Conservation (phyloP, 2,888 invertebrate genomes). For the Ochropleura leucogaster region DNA sequence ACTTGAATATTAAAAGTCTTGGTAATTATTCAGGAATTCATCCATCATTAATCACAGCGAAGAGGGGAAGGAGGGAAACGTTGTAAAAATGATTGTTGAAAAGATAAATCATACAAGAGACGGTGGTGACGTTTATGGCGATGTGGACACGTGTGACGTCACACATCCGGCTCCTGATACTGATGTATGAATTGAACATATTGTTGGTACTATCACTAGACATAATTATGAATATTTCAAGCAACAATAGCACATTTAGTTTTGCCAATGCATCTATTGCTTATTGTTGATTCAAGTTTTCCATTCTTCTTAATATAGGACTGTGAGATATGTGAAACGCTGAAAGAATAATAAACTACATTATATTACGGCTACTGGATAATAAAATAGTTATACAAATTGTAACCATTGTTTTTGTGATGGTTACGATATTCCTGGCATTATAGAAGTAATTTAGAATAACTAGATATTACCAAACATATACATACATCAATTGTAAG, state of each 20-base stretch:
- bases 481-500: not conserved
- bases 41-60: constrained; percentile 90
- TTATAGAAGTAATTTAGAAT: not conserved
- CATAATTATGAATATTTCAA: constrained; percentile 76
- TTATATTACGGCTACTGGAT: constrained; percentile 12
- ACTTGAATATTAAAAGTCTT: constrained; percentile 91
- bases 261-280: constrained; percentile 32
- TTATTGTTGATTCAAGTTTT: constrained; percentile 41
- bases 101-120: constrained; percentile 89
- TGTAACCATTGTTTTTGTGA: not conserved
- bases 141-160: constrained; percentile 72
- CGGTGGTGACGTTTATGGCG: constrained; percentile 85
- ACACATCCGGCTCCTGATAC: constrained; percentile 66
- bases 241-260: constrained; percentile 59
- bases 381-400: constrained; percentile 2
- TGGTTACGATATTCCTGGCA: not conserved
- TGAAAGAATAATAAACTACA: constrained; percentile 10
- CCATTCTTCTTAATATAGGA: constrained; percentile 21
- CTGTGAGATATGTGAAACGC: constrained; percentile 10
- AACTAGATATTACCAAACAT: not conserved
- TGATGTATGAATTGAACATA: constrained; percentile 73
- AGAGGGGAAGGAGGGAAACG: constrained; percentile 85
- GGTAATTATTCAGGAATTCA: constrained; percentile 91
- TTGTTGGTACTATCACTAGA: constrained; percentile 78
- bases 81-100: constrained; percentile 90